Conservation (phyloP, 2,888 invertebrate species). For the Nezara viridula region DNA sequence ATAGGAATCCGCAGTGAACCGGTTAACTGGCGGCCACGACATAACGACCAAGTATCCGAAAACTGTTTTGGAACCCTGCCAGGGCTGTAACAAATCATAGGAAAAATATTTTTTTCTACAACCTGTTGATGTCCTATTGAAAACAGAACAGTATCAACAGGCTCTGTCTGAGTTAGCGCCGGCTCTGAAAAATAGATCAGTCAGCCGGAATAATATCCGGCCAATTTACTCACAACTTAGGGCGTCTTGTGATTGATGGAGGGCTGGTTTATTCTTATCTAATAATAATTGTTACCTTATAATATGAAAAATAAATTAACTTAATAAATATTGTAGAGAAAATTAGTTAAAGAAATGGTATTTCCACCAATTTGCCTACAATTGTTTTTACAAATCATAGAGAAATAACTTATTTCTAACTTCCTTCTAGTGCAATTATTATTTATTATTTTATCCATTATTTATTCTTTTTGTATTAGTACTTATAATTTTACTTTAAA, state of each 20-base stretch:
- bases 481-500: no score
- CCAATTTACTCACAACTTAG: background rate
- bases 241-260: background rate
- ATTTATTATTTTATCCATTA: no score
- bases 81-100: slow-evolving; percentile 27
- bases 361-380: no score
- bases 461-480: no score
- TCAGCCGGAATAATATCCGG: slow-evolving; percentile 10
- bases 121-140: slow-evolving; percentile 46
- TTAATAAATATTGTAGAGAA: background rate
- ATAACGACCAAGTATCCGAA: slow-evolving; percentile 36
- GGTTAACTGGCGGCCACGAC: background rate
- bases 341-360: no score
- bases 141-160: slow-evolving; percentile 42
- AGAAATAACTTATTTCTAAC: no score
- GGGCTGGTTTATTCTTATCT: background rate
- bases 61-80: slow-evolving; percentile 20
- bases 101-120: slow-evolving; percentile 45
- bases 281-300: background rate
- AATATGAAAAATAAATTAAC: background rate
- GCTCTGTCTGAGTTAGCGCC: background rate
- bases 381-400: no score
- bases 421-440: no score
- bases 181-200: slow-evolving; percentile 32
- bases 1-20: background rate